Evolutionary conservation across 1,140 invertebrate genomes (phyloP).

Genomic region (Anastrepha obliqua): DNA sequence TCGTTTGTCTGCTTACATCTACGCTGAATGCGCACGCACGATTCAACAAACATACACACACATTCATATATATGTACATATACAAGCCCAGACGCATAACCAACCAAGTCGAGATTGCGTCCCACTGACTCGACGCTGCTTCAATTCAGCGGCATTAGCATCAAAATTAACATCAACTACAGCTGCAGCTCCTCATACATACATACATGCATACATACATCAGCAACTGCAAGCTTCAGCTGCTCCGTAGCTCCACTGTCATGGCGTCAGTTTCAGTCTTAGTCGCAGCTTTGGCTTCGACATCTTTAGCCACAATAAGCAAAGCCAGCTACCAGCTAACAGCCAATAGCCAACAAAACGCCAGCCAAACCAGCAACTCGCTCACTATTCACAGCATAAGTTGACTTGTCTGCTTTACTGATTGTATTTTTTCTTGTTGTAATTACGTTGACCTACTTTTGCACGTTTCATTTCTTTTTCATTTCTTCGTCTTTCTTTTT

Average conservation of each 20-base stretch:
- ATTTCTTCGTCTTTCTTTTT: slow-evolving; percentile 48
- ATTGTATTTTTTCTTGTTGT: neutral
- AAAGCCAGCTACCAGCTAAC: slow-evolving; percentile 4
- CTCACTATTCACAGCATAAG: slow-evolving; percentile 41
- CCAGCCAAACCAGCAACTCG: neutral
- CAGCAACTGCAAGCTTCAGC: slow-evolving; percentile 1
- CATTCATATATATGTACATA: neutral
- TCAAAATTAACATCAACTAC: slow-evolving; percentile 7
- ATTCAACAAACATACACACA: neutral
- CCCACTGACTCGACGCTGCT: slow-evolving; percentile 37
- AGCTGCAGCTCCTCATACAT: neutral
- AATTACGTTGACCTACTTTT: slow-evolving; percentile 41
- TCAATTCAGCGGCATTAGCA: neutral
- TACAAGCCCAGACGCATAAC: neutral
- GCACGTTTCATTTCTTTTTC: slow-evolving; percentile 42
- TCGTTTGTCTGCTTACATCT: slow-evolving; percentile 43
- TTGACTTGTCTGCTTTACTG: slow-evolving; percentile 25
- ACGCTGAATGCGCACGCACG: neutral
- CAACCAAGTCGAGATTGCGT: neutral
- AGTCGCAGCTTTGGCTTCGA: neutral
- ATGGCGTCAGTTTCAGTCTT: neutral
- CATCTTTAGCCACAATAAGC: slow-evolving; percentile 8
- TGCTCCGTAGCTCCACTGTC: neutral
- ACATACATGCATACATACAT: neutral
- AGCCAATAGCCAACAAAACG: neutral